Conservation (phyloP, 1,140 invertebrate genomes). For the Drosophila sucinea region DNA sequence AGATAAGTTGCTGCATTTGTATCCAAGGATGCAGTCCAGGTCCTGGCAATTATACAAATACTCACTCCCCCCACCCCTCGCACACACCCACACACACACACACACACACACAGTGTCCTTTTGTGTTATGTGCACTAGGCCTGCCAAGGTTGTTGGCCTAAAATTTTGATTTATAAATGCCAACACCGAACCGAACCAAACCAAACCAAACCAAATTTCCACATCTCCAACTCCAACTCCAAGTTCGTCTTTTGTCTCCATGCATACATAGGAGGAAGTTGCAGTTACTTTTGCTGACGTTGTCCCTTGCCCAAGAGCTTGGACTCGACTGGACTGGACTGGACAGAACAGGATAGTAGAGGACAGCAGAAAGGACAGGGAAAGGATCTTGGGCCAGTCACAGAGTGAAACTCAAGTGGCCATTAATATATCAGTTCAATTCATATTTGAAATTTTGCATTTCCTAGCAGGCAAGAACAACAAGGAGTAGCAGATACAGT, state of each 20-base stretch:
- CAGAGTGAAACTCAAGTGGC: conserved; percentile 69
- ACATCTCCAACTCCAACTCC: neutral
- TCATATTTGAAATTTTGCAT: conserved; percentile 82
- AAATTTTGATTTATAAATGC: conserved; percentile 81
- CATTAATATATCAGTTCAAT: conserved; percentile 82
- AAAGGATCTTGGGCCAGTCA: conserved; percentile 6
- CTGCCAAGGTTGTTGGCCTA: conserved; percentile 76
- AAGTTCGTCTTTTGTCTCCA: conserved; percentile 12
- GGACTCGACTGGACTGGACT: neutral
- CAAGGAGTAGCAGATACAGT: conserved; percentile 6
- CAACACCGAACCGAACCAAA: conserved; percentile 58
- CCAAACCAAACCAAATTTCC: neutral
- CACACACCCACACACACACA: conserved; percentile 28
- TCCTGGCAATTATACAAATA: conserved; percentile 71
- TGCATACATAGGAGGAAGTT: conserved; percentile 45
- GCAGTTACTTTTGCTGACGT: conserved; percentile 78
- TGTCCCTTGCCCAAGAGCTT: conserved; percentile 23
- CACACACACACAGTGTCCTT: conserved; percentile 53
- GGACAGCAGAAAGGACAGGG: no score
- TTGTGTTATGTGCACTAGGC: conserved; percentile 28
- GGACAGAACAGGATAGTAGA: neutral
- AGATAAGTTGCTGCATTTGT: conserved; percentile 79
- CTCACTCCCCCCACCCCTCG: conserved; percentile 18
- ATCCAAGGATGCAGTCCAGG: conserved; percentile 54
- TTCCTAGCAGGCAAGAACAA: conserved; percentile 58